Base-by-base conservation (phyloP, 1,140 invertebrate species). In the Bactericera cockerelli region DNA sequence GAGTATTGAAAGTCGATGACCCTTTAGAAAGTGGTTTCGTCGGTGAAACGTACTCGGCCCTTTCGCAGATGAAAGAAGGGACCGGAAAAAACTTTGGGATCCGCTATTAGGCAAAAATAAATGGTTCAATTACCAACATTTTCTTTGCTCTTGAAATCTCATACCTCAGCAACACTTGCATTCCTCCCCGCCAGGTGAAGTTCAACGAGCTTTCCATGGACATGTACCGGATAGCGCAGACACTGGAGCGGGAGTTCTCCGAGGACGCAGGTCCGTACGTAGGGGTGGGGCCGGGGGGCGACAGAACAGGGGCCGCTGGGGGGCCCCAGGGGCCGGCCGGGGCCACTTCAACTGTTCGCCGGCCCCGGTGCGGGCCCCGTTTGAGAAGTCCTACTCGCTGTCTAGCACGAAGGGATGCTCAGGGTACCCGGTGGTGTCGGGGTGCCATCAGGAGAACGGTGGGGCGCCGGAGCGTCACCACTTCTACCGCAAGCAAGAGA, bases 151-250 rank as follows among this genome's bases (percentile, higher is more conserved):
- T n/a, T n/a, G n/a, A n/a, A n/a, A n/a, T n/a, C n/a, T n/a, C n/a
- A n/a, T n/a, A n/a, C n/a, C n/a, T n/a, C n/a, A n/a, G n/a, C n/a
- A n/a, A n/a, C n/a, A n/a, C n/a, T n/a, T n/a, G n/a, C n/a, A n/a
- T n/a, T n/a, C 26, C 25, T 49, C 4, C 25, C 2, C 63, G 66
- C 14, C 68, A 81, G 79, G 89, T 93, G n/a, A 96, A 96, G 73
- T 97, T 97, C 75, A 95, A 91, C 65, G 93, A 97, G 73, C 75
- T 98, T 58, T 96, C 94, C 19, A 85, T 98, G 76, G 94, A 98
- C 73, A 98, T 98, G 93, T 98, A 93, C 70, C 78, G 93, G 64
- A 96, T 98, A 84, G 77, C 97, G 39, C 93, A 97, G 75, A 93
- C 89, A 1, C 71, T 97, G 54, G 93, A 97, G 71, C 75, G 91